Percentiles rank a stretch among this genome's conserved stretches.
Conservation (phyloP, 2,888 invertebrate genomes). For the Epinotia ramella region DNA sequence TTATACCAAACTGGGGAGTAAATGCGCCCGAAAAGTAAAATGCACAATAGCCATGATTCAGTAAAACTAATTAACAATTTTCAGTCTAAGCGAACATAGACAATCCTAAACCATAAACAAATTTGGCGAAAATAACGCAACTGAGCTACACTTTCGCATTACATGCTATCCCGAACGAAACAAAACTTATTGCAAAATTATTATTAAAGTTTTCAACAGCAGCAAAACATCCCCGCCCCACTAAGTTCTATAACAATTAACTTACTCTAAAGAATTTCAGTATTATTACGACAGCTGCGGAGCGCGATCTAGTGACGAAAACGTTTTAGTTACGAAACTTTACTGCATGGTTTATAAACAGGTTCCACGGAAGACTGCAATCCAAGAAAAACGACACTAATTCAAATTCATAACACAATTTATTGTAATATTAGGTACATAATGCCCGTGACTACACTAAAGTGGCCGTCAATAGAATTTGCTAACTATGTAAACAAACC, state of each 20-base stretch:
- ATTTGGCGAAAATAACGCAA: conserved; percentile 59
- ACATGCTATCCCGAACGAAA: conserved; percentile 46
- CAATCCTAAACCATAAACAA: conserved; percentile 52
- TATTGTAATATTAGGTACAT: too few species aligned
- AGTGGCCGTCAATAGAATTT: too few species aligned
- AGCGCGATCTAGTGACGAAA: not conserved
- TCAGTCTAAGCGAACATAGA: conserved; percentile 38
- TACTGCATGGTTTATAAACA: not conserved
- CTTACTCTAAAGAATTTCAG: conserved; percentile 59
- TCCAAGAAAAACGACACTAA: too few species aligned
- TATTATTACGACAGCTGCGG: conserved; percentile 38
- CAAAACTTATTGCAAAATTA: conserved; percentile 44
- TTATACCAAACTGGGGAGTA: conserved; percentile 50
- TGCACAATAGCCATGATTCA: conserved; percentile 50
- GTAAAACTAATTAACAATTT: conserved; percentile 77
- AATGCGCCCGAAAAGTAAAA: conserved; percentile 65
- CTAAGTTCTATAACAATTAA: conserved; percentile 74
- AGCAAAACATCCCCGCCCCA: conserved; percentile 66
- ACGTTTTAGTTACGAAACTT: not conserved
- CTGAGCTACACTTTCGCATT: conserved; percentile 47
- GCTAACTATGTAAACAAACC: too few species aligned
- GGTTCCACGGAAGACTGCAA: too few species aligned
- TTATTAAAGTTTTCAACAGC: conserved; percentile 53
- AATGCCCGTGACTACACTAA: not conserved
- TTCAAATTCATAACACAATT: too few species aligned